Evolutionary conservation across 2,113 vertebrate genomes (phyloP).

Genomic region (Parotia lawesii): DNA sequence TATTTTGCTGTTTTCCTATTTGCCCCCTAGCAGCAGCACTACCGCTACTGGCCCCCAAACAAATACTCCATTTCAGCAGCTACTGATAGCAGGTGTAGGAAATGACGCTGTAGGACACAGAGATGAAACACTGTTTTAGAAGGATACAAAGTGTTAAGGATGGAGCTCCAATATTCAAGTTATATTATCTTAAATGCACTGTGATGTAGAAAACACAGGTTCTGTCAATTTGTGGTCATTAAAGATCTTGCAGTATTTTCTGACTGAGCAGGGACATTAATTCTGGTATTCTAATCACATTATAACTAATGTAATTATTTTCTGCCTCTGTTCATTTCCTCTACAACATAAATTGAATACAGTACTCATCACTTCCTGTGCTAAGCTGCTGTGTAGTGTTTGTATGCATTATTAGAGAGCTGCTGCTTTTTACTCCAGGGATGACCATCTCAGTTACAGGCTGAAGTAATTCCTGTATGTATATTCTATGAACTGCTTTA

Average conservation of each 20-base stretch:
- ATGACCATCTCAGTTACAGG: neutral
- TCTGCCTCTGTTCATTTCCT: constrained; percentile 41
- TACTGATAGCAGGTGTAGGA: neutral
- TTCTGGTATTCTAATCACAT: constrained; percentile 24
- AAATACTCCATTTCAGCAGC: neutral
- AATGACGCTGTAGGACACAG: neutral
- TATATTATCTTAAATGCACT: neutral
- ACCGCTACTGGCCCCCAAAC: neutral
- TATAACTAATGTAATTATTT: constrained; percentile 21
- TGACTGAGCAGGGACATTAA: neutral
- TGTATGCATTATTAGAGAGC: neutral
- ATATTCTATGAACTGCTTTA: neutral
- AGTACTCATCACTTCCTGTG: constrained; percentile 5
- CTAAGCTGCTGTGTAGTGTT: neutral
- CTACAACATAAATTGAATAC: neutral
- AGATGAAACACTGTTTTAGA: neutral
- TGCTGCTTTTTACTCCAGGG: neutral
- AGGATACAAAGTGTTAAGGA: neutral
- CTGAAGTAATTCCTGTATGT: neutral
- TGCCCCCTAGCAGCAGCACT: neutral
- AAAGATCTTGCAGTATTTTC: neutral
- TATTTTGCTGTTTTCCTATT: neutral
- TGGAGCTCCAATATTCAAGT: neutral
- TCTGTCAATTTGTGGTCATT: constrained; percentile 12
- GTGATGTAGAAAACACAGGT: neutral